Percentiles rank a stretch among this genome's conserved stretches.
Conservation (phyloP, 2,113 vertebrate genomes). For the Acrocephalus kingi region DNA sequence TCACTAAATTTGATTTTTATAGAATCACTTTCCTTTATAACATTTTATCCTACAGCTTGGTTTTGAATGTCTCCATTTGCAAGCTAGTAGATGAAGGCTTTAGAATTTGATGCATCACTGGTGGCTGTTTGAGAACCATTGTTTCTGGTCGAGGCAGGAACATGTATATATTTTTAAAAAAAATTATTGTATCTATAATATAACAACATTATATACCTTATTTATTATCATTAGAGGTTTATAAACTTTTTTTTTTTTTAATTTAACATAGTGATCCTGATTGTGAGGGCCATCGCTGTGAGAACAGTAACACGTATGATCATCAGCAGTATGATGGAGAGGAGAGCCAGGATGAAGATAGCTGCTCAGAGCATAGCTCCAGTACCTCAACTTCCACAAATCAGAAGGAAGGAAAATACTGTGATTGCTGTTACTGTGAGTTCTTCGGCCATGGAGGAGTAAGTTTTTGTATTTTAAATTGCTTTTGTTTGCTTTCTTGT, state of each 20-base stretch:
- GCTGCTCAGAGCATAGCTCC: slow-evolving; percentile 97
- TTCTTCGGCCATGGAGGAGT: slow-evolving; percentile 99
- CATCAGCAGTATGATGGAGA: slow-evolving; percentile 92
- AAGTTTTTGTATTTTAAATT: slow-evolving; percentile 57
- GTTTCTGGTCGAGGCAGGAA: neutral
- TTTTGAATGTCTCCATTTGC: neutral
- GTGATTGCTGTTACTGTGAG: slow-evolving; percentile 99
- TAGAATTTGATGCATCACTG: neutral
- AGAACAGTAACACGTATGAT: slow-evolving; percentile 86
- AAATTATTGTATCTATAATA: no score
- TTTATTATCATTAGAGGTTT: neutral
- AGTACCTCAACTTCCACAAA: slow-evolving; percentile 99
- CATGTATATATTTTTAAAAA: neutral
- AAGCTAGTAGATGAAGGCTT: neutral
- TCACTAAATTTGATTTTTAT: neutral
- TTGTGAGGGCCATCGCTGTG: slow-evolving; percentile 95
- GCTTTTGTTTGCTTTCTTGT: neutral
- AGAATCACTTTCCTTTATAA: neutral
- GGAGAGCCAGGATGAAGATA: slow-evolving; percentile 96
- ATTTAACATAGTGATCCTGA: slow-evolving; percentile 86
- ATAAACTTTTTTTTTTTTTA: neutral
- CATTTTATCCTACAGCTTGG: neutral
- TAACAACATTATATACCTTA: neutral
- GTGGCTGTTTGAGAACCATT: neutral
- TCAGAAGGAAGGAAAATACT: slow-evolving; percentile 99